Conservation (phyloP, 2,113 vertebrate genomes). For the Proteles cristata region DNA sequence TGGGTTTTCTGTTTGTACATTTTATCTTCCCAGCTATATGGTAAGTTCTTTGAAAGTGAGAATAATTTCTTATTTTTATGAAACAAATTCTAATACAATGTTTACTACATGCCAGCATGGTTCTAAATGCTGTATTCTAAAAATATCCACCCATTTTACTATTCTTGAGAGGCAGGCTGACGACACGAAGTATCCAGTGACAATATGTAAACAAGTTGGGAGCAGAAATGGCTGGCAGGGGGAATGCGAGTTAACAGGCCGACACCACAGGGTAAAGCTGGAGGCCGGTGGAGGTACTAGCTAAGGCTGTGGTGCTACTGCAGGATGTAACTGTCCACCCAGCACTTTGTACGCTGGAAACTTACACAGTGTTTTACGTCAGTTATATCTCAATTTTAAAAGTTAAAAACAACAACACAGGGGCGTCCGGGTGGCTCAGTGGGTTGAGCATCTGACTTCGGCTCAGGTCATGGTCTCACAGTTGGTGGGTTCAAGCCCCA, state of each 20-base stretch:
- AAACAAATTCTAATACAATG: neutral
- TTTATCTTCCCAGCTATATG: neutral
- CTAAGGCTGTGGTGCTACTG: rapidly evolving
- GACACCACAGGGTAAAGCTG: neutral
- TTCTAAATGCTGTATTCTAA: neutral
- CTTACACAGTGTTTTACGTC: neutral
- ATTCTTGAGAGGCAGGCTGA: neutral
- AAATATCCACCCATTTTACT: neutral
- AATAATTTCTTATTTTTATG: neutral
- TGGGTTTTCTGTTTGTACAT: neutral
- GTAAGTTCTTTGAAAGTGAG: neutral
- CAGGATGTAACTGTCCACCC: neutral
- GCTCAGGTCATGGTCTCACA: too few relatives aligned
- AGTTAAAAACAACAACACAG: neutral
- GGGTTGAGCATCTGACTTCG: too few relatives aligned
- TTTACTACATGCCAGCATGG: neutral
- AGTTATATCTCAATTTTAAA: neutral
- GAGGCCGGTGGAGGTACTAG: too few relatives aligned
- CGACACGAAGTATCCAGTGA: neutral
- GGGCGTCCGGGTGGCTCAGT: too few relatives aligned
- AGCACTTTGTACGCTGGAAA: neutral
- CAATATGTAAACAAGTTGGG: neutral
- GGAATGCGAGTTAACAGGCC: neutral
- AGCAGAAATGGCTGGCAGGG: neutral
- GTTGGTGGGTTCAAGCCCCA: too few relatives aligned